These are phyloP conservation scores for Choloepus didactylus DNA, from an alignment of 2,797 vertebrate species.

Conservation along the genomic window DNA sequence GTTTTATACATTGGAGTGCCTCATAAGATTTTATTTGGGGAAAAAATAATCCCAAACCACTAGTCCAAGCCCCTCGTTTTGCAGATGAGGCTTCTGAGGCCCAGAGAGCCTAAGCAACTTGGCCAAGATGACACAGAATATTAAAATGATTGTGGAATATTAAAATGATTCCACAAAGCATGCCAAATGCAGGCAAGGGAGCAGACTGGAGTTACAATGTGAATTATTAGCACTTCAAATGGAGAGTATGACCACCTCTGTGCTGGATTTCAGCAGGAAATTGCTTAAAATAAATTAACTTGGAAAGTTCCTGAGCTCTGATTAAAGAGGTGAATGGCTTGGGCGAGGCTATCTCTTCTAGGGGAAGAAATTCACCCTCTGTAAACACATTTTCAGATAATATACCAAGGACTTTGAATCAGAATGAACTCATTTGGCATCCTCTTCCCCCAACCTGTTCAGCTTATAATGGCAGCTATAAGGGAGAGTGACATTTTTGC, in stretches of 20 bases:
- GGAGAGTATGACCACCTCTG: constrained; percentile 66
- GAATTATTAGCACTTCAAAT: constrained; percentile 68
- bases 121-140: constrained; percentile 51
- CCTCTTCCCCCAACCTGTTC: neutral
- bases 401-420: neutral
- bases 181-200: constrained; percentile 68
- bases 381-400: constrained; percentile 43
- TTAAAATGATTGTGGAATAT: constrained; percentile 68
- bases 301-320: constrained; percentile 73
- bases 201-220: neutral
- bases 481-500: neutral
- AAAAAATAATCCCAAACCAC: neutral
- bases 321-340: constrained; percentile 69
- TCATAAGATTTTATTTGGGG: neutral
- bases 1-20: neutral
- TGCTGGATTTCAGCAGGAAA: constrained; percentile 77
- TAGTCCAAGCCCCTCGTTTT: neutral
- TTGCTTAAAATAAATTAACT: constrained; percentile 77
- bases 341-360: neutral
- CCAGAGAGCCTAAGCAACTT: constrained; percentile 68
- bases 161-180: constrained; percentile 68
- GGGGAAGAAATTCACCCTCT: neutral
- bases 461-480: neutral
- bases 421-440: neutral
- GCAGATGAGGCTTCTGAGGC: neutral